A percentile compares a stretch with the other conserved stretches of the same genome.
Evolutionary conservation across 2,888 invertebrate species (phyloP).

Genomic region (Euspilapteryx auroguttella): DNA sequence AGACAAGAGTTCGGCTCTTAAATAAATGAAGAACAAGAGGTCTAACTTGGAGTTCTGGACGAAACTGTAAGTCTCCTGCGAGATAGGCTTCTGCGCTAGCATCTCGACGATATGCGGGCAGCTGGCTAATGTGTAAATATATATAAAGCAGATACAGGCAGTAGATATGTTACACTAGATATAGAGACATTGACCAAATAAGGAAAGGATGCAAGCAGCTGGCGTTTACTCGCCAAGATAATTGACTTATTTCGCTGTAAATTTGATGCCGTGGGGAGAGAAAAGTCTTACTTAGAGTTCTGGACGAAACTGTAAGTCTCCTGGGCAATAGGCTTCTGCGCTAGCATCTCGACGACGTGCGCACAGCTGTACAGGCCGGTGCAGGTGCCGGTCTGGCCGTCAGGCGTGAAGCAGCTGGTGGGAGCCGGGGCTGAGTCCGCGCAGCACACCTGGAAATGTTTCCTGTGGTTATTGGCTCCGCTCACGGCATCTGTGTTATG

Average conservation of each 20-base stretch:
- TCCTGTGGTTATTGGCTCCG: too few species aligned
- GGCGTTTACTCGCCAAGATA: too few species aligned
- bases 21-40: too few species aligned
- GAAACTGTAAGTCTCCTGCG: neutral
- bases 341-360: slow-evolving; percentile 14
- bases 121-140: too few species aligned
- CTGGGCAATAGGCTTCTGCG: slow-evolving; percentile 6
- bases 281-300: slow-evolving; percentile 25
- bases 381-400: slow-evolving; percentile 19
- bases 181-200: too few species aligned
- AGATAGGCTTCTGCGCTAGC: slow-evolving; percentile 10
- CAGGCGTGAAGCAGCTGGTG: slow-evolving; percentile 18
- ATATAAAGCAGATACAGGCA: too few species aligned
- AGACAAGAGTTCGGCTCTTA: too few species aligned
- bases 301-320: slow-evolving; percentile 10
- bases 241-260: too few species aligned
- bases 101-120: slow-evolving; percentile 16
- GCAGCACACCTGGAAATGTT: slow-evolving; percentile 30
- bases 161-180: too few species aligned
- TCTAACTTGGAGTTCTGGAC: slow-evolving; percentile 24
- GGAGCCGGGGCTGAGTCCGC: slow-evolving; percentile 6
- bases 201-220: too few species aligned
- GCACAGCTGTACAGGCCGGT: slow-evolving; percentile 18
- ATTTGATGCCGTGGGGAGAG: too few species aligned
- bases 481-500: too few species aligned